phyloP scores from a whole-genome alignment of 2,888 invertebrate genomes.

The Azorinus chamasolen region DNA sequence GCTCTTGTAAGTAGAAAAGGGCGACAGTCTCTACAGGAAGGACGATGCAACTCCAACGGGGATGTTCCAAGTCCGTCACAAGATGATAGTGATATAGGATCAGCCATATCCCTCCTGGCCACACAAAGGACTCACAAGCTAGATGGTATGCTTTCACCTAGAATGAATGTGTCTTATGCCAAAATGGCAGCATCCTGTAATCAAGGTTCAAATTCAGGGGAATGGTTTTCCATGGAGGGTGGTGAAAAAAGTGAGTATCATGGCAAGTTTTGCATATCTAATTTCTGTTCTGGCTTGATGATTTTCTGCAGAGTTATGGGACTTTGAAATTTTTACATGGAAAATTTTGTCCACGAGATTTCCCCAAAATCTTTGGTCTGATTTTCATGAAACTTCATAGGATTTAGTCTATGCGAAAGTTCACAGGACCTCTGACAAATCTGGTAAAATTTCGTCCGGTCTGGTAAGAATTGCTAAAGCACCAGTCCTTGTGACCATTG shows the following conservation, averaged over 20 bases:
- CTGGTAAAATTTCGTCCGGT: no score
- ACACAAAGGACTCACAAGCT: constrained; percentile 56
- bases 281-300: no score
- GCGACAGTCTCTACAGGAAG: constrained; percentile 66
- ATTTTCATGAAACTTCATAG: no score
- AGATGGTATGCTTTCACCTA: constrained; percentile 58
- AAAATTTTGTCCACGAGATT: constrained; percentile 64
- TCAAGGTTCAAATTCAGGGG: constrained; percentile 23
- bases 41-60: constrained; percentile 77
- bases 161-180: constrained; percentile 80
- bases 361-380: no score
- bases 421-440: no score
- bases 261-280: no score
- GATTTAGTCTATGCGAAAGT: no score
- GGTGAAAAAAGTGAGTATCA: constrained; percentile 32
- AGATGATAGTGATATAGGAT: constrained; percentile 83
- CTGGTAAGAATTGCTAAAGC: no score
- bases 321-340: constrained; percentile 76
- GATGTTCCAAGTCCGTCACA: constrained; percentile 73
- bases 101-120: constrained; percentile 82
- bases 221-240: constrained; percentile 35
- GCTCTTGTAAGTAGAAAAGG: constrained; percentile 70
- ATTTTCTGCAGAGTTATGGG: no score
- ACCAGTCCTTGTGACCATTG: no score
- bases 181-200: constrained; percentile 77